Evolutionary conservation across 2,113 vertebrate species (phyloP).

Genomic region (Nerophis lumbriciformis): DNA sequence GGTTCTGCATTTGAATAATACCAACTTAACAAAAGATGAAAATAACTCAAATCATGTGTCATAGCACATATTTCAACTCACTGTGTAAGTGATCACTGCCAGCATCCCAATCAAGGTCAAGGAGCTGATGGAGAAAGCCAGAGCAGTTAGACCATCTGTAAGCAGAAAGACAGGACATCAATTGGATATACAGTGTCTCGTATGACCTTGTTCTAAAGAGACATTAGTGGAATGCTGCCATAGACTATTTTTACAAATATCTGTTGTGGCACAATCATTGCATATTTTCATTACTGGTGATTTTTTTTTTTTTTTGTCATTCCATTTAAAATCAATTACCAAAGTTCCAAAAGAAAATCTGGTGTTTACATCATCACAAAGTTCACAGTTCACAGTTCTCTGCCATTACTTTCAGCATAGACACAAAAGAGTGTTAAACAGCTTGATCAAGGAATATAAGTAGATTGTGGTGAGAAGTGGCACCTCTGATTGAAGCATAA

Average conservation of each 20-base stretch:
- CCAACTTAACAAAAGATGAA: neutral
- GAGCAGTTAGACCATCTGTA: conserved; percentile 88
- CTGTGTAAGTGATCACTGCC: conserved; percentile 96
- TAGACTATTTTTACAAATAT: neutral
- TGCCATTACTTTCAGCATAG: conserved; percentile 14
- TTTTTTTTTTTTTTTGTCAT: no score
- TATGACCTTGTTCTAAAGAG: conserved; percentile 20
- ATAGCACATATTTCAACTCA: conserved; percentile 71
- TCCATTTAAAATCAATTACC: neutral
- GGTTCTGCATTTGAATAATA: neutral
- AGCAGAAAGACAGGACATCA: conserved; percentile 23
- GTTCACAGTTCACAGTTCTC: neutral
- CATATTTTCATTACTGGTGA: no score
- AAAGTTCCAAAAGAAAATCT: no score
- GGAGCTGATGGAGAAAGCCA: conserved; percentile 96
- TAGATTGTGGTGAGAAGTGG: conserved; percentile 41
- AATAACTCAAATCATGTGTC: neutral
- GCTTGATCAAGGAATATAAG: conserved; percentile 29
- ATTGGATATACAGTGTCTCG: conserved; percentile 26
- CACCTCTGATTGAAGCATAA: conserved; percentile 54
- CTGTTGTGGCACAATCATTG: neutral
- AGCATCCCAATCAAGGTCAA: conserved; percentile 98
- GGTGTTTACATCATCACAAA: neutral
- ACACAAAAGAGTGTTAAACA: conserved; percentile 34
- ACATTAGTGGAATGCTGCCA: conserved; percentile 1